Evolutionary conservation across 2,113 vertebrate species (phyloP), one percentile per base, ranked within the genome.

Genomic region (Ptychochromis oligacanthus): DNA sequence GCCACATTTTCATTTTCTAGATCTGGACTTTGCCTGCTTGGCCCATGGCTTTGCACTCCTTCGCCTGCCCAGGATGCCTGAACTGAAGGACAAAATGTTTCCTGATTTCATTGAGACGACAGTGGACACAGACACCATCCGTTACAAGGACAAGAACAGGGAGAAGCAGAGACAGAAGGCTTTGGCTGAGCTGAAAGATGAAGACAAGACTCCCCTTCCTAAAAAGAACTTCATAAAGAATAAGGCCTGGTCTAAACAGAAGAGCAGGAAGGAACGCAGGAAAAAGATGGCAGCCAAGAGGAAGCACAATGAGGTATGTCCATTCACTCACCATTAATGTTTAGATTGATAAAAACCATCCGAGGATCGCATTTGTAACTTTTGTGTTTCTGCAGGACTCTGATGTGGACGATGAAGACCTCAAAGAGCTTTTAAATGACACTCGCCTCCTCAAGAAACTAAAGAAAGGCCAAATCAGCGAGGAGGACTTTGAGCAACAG

Each of bases 201-300:
- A 88, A 78, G 93, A 92, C 10, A 87, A 81, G 76, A 36, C 79
- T 0, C 38, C 18, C 0, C 43, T 67, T 0, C 90, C 81, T 1
- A 96, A 75, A 74, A 97, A 79, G 87, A 95, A 88, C 78, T 95
- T 96, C 2, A 7, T 90, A 1, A 97, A 95, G 89, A 99, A 97
- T 26, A 96, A 97, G 84, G 78, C 98, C 22, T 99, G 98, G 98
- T 99, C 98, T 4, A 99, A 98, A 82, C 97, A 99, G 95, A 99
- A 97, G 91, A 94, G 84, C 78, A 99, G 92, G 86, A 97, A 94
- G 92, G 97, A 98, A n/a, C 97, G 96, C 88, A 96, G 91, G 77
- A 96, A 90, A 81, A 98, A 97, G 94, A 36, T 79, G 75, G 95
- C 91, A 1, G 92, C 94, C n/a, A 99, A 99, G 93, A 95, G 97